A percentile compares a stretch with the other conserved stretches of the same genome.
phyloP scores from a whole-genome alignment of 2,113 vertebrate genomes.

The Coptodon bakossiorum region DNA sequence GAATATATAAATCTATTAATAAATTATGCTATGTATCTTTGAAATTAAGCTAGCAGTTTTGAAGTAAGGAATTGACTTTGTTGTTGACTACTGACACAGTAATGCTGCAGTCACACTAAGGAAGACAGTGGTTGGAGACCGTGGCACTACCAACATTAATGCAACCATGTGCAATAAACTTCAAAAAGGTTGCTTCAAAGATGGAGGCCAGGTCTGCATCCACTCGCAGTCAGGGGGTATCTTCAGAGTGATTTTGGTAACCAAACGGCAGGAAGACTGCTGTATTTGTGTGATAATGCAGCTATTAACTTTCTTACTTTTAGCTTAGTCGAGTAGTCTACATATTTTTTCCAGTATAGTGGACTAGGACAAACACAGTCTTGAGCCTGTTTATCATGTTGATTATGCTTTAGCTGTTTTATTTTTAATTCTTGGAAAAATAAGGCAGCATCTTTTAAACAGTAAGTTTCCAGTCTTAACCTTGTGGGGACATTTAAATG shows the following conservation, averaged over 20 bases:
- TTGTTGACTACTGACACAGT: not conserved
- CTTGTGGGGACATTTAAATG: not conserved
- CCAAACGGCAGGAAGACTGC: not conserved
- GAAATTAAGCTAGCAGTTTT: not conserved
- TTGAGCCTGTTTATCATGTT: not conserved
- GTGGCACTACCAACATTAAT: not conserved
- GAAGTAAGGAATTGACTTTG: not conserved
- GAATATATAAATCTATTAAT: not conserved
- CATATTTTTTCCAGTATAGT: not conserved
- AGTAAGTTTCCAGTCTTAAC: not conserved
- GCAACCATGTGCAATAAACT: not conserved
- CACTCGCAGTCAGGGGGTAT: not conserved
- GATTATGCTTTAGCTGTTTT: not conserved
- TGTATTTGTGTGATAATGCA: not conserved
- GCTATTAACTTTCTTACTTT: not conserved
- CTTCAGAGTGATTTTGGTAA: not conserved
- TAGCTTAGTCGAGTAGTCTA: not conserved
- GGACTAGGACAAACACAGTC: not conserved
- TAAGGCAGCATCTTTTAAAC: not conserved
- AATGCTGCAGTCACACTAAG: not conserved
- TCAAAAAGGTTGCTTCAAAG: not conserved
- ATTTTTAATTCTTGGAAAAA: not conserved
- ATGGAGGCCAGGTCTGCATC: not conserved
- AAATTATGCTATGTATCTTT: not conserved
- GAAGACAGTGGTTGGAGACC: not conserved